phyloP scores from a whole-genome alignment of 2,113 vertebrate genomes.

The Megaceryle maxima region DNA sequence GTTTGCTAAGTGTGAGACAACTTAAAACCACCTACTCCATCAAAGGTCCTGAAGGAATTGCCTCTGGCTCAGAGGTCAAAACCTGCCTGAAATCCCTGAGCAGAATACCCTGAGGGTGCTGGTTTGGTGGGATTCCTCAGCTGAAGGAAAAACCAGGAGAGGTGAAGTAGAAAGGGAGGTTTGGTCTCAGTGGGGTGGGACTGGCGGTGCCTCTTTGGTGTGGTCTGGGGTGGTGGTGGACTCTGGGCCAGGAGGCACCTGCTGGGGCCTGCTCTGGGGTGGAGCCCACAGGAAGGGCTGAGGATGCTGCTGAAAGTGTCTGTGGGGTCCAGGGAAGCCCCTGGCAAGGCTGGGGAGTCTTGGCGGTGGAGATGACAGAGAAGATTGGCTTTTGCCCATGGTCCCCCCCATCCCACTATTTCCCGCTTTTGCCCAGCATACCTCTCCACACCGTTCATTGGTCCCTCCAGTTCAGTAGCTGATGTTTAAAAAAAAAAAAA shows the following conservation, averaged over 20 bases:
- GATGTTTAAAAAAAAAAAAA: not conserved
- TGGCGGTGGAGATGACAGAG: not conserved
- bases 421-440: not conserved
- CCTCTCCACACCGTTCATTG: rapidly evolving
- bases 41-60: not conserved
- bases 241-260: not conserved
- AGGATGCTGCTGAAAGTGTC: not conserved
- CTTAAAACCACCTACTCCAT: not conserved
- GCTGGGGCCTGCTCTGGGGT: not conserved
- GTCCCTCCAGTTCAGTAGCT: not conserved
- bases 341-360: not conserved
- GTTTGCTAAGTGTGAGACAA: not conserved
- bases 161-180: not conserved
- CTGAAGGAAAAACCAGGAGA: not conserved
- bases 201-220: not conserved
- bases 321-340: not conserved
- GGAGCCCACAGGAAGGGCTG: not conserved
- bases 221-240: not conserved
- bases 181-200: not conserved
- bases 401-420: not conserved
- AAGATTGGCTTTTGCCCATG: not conserved
- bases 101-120: not conserved
- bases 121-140: not conserved
- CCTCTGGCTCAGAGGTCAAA: not conserved
- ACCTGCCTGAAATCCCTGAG: not conserved